Evolutionary conservation across 2,113 vertebrate genomes (phyloP).

Genomic region (Cathartes aura): DNA sequence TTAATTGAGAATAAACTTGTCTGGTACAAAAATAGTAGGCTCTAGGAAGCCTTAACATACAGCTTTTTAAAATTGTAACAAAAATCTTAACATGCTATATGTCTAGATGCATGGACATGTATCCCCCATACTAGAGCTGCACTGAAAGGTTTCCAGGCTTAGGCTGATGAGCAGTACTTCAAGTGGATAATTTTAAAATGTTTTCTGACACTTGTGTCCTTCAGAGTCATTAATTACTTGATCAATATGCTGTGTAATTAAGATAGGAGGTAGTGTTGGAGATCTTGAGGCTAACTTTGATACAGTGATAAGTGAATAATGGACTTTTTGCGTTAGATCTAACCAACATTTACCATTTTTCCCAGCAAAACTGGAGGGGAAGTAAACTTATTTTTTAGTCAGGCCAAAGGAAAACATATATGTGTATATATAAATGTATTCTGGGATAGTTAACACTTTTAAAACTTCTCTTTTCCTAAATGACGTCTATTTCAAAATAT

Average conservation of each 20-base stretch:
- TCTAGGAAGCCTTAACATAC: background rate
- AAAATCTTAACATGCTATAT: background rate
- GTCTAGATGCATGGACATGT: background rate
- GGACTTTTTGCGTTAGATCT: background rate
- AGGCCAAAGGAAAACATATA: background rate
- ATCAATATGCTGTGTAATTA: background rate
- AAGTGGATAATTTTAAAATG: background rate
- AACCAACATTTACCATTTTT: background rate
- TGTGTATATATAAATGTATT: background rate
- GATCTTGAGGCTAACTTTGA: background rate
- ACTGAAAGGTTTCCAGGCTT: background rate
- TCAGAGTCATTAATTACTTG: background rate
- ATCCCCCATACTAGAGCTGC: background rate
- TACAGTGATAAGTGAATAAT: background rate
- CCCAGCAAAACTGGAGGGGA: background rate
- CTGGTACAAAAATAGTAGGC: background rate
- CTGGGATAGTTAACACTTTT: background rate
- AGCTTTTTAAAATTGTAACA: background rate
- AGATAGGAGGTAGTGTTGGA: background rate
- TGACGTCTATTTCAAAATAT: background rate
- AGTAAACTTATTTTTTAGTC: background rate
- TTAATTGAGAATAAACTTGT: background rate
- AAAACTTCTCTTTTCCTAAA: background rate
- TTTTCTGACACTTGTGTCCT: background rate
- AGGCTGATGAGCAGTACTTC: background rate